Evolutionary conservation across 2,797 vertebrate species (phyloP).

Genomic region (Phrynocephalus forsythii): DNA sequence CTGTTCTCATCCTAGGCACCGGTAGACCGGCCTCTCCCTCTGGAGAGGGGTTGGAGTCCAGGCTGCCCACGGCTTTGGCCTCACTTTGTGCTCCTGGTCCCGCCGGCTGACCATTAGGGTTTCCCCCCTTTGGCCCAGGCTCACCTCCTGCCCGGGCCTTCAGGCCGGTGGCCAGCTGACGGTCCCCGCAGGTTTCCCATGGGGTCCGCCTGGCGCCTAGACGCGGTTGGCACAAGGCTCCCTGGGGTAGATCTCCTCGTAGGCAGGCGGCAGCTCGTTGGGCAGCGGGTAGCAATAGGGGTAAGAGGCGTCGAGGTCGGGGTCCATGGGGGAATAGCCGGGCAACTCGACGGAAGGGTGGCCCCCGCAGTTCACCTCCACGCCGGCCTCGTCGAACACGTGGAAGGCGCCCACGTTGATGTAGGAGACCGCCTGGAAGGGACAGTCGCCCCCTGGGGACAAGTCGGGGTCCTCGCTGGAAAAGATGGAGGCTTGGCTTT

Average conservation of each 20-base stretch:
- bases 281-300: conserved; percentile 90
- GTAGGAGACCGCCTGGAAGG: conserved; percentile 89
- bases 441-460: conserved; percentile 60
- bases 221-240: conserved; percentile 77
- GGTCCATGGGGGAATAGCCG: conserved; percentile 90
- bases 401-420: conserved; percentile 90
- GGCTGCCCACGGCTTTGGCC: not conserved
- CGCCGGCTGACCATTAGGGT: not conserved
- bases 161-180: conserved; percentile 62
- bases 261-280: conserved; percentile 87
- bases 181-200: conserved; percentile 75
- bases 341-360: conserved; percentile 94
- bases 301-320: conserved; percentile 89
- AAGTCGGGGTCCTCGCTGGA: conserved; percentile 88
- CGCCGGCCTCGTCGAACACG: conserved; percentile 86
- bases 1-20: not conserved
- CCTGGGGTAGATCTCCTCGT: conserved; percentile 90
- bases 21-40: not conserved
- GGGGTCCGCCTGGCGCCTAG: conserved; percentile 47
- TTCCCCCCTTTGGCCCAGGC: not conserved
- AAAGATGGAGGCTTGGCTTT: conserved; percentile 83
- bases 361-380: conserved; percentile 89
- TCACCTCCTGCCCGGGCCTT: too few relatives aligned
- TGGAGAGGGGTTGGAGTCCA: not conserved
- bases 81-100: conserved; percentile 12